phyloP scores from a whole-genome alignment of 2,888 invertebrate genomes.

The Callyntrura sp. region DNA sequence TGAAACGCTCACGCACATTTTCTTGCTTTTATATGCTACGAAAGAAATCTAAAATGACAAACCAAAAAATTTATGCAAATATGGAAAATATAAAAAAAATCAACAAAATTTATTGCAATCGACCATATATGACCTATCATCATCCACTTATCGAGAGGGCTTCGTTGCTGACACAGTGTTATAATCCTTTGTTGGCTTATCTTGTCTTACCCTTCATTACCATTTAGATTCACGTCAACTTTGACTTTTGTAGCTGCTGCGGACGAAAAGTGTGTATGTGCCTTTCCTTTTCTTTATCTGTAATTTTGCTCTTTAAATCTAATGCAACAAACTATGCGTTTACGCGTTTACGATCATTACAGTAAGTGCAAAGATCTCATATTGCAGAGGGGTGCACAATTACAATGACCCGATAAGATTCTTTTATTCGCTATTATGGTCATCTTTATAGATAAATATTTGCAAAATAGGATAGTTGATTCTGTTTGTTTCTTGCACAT shows the following conservation, averaged over 20 bases:
- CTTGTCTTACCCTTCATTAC: neutral
- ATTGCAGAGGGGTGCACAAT: constrained; percentile 19
- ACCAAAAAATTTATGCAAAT: constrained; percentile 46
- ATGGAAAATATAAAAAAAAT: too few relatives aligned
- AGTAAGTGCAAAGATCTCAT: neutral
- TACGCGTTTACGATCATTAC: neutral
- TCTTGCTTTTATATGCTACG: constrained; percentile 78
- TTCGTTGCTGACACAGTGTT: constrained; percentile 63
- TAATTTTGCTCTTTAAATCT: constrained; percentile 12
- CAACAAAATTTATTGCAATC: constrained; percentile 60
- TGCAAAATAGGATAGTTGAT: constrained; percentile 19
- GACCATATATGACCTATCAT: constrained; percentile 66
- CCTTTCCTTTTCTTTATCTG: constrained; percentile 50
- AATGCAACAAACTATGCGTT: neutral
- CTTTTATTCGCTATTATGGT: too few relatives aligned
- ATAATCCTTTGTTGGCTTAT: too few relatives aligned
- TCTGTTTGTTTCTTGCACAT: constrained; percentile 5
- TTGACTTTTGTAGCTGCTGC: neutral
- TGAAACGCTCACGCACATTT: constrained; percentile 69
- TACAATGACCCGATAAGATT: constrained; percentile 47
- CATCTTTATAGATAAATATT: constrained; percentile 4
- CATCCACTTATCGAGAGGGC: constrained; percentile 53
- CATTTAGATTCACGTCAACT: neutral
- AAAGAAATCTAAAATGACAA: constrained; percentile 62
- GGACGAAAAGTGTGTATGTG: neutral